Base-by-base conservation (phyloP, 2,113 vertebrate genomes). In the Thymallus thymallus region DNA sequence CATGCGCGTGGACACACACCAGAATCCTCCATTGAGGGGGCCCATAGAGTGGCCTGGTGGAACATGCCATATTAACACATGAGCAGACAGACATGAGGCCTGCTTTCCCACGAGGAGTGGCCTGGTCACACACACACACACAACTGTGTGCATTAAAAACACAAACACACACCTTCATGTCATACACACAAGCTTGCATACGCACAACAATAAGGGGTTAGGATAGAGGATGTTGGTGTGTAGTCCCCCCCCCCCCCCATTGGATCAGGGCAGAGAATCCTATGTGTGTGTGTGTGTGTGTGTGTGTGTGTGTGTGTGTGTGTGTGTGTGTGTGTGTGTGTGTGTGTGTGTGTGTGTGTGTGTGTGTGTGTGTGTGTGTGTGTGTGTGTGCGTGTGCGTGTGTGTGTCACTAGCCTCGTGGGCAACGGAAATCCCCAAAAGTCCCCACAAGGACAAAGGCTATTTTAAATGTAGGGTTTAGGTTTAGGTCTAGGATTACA, bases 11-110 rank as follows among this genome's bases (percentile, higher is more conserved):
- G 6, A 35, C 32, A 35, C 32, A 7, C 32, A 35, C 7, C 32
- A 35, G 7, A 0, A 35, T 35, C 32, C 32, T 7, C 32, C 32
- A 35, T 35, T 35, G 32, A 35, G n/a, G 6, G 32, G 6, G 5
- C 32, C 32, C 32, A 35, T 35, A 7, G 32, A 35, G 6, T 35
- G 32, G 32, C 32, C 6, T 35, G 32, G 32, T 35, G 32, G 32
- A 35, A 35, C 10, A 65, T 91, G 90, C 90, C 91, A 91, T 84
- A 88, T 13, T 88, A 89, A 79, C 86, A 89, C 56, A 1, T 79
- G 81, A 86, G 88, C 84, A 89, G 91, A 90, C 90, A 91, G 87
- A 87, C 80, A 91, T 92, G 91, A 92, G 87, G 87, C 78, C 78
- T 24, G 30, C 72, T 84, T 85, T 90, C 90, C 88, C 88, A 88